A percentile compares a stretch with the other conserved stretches of the same genome.
Conservation (phyloP, 2,888 invertebrate genomes). For the Physocephala rufipes region DNA sequence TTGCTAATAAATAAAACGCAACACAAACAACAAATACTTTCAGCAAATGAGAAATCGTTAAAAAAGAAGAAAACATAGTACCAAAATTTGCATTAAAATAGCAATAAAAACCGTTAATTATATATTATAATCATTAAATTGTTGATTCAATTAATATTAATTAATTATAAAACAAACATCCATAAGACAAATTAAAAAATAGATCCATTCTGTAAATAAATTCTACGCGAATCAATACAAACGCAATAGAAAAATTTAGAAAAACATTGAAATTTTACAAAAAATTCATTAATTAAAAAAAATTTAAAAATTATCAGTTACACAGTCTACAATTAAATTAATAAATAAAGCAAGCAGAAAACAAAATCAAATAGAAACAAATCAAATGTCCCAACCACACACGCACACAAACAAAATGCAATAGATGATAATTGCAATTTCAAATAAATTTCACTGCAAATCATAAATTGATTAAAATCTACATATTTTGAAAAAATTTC, state of each 20-base stretch:
- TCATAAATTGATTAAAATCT: too few species aligned
- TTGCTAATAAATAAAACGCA: too few species aligned
- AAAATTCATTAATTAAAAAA: constrained; percentile 15
- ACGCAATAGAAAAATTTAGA: constrained; percentile 15
- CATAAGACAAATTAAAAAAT: constrained; percentile 14
- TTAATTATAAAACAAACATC: not conserved
- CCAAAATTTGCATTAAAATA: not conserved
- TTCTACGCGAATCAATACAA: constrained; percentile 8
- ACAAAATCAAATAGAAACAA: too few species aligned
- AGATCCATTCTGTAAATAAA: constrained; percentile 35
- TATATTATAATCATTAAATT: not conserved
- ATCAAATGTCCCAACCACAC: not conserved
- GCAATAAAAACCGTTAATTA: not conserved
- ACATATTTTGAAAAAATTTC: too few species aligned
- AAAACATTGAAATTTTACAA: not conserved
- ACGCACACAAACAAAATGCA: not conserved
- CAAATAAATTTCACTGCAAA: too few species aligned
- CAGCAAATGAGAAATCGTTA: constrained; percentile 11
- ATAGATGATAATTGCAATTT: not conserved
- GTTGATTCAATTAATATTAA: constrained; percentile 2
- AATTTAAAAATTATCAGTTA: not conserved
- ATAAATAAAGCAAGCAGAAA: constrained; percentile 6
- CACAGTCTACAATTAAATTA: constrained; percentile 9
- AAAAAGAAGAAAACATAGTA: not conserved
- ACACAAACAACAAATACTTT: too few species aligned